A percentile compares a stretch with the other conserved stretches of the same genome.
Evolutionary conservation across 2,888 invertebrate genomes (phyloP).

Genomic region (Drosophila melanocephala): DNA sequence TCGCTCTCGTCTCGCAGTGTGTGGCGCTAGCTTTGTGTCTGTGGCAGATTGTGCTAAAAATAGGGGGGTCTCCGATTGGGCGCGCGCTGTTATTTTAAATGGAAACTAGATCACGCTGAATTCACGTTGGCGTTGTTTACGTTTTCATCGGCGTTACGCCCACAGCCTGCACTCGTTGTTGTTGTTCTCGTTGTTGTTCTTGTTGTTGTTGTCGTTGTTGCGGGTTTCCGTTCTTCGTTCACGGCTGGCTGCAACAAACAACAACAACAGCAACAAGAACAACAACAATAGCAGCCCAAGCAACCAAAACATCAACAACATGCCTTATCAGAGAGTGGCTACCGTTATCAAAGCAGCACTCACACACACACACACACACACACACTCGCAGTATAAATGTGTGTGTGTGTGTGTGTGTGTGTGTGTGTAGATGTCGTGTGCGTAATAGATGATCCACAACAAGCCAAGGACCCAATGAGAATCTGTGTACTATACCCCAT

Average conservation of each 20-base stretch:
- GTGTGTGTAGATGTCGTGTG: conserved; percentile 13
- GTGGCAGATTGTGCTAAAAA: conserved; percentile 75
- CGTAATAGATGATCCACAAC: conserved; percentile 45
- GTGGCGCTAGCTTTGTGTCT: conserved; percentile 28
- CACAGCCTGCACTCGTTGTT: conserved; percentile 44
- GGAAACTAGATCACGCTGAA: conserved; percentile 82
- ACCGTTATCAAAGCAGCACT: conserved; percentile 56
- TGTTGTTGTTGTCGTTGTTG: conserved; percentile 23
- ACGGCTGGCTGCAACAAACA: conserved; percentile 62
- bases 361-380: conserved; percentile 2
- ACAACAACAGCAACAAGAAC: conserved; percentile 22
- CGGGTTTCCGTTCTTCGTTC: conserved; percentile 68
- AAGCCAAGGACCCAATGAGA: conserved; percentile 58
- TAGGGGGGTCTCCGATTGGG: conserved; percentile 67
- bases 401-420: not conserved
- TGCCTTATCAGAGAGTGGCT: conserved; percentile 53
- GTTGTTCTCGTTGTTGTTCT: not conserved
- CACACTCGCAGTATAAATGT: conserved; percentile 2
- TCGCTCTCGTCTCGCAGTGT: not conserved
- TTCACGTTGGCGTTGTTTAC: conserved; percentile 77
- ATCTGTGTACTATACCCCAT: conserved; percentile 23
- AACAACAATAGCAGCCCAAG: conserved; percentile 44
- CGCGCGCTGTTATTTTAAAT: conserved; percentile 77
- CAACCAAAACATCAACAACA: conserved; percentile 76
- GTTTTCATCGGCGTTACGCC: conserved; percentile 65